Conservation (phyloP, 2,113 vertebrate species). For the Aegithalos caudatus region DNA sequence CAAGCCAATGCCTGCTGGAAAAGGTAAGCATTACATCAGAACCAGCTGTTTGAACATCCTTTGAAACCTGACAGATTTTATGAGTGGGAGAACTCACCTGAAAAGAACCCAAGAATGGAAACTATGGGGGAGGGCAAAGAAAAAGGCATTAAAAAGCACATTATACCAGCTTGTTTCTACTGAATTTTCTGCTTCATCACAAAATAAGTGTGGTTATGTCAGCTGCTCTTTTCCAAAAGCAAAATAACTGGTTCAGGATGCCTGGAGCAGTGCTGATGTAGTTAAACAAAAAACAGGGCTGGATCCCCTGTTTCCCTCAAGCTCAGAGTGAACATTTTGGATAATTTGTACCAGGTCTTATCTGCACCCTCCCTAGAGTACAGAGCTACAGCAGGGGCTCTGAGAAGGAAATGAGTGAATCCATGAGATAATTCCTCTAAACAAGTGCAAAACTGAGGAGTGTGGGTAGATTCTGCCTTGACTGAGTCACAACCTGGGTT, state of each 20-base stretch:
- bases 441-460: background rate
- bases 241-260: background rate
- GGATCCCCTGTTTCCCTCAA: background rate
- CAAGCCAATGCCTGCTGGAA: background rate
- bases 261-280: background rate
- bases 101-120: background rate
- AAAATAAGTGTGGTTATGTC: background rate
- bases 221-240: background rate
- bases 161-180: background rate
- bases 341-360: background rate
- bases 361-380: background rate
- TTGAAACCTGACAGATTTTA: background rate
- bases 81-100: background rate
- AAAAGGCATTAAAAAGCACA: background rate
- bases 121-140: background rate
- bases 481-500: background rate
- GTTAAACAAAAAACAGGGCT: background rate
- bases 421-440: background rate
- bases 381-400: background rate
- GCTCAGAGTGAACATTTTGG: background rate
- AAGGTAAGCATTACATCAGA: background rate
- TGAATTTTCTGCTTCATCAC: background rate
- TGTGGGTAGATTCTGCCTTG: background rate
- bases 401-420: background rate
- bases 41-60: background rate